phyloP scores from a whole-genome alignment of 1,140 invertebrate genomes.

The Heterodera carotae region DNA sequence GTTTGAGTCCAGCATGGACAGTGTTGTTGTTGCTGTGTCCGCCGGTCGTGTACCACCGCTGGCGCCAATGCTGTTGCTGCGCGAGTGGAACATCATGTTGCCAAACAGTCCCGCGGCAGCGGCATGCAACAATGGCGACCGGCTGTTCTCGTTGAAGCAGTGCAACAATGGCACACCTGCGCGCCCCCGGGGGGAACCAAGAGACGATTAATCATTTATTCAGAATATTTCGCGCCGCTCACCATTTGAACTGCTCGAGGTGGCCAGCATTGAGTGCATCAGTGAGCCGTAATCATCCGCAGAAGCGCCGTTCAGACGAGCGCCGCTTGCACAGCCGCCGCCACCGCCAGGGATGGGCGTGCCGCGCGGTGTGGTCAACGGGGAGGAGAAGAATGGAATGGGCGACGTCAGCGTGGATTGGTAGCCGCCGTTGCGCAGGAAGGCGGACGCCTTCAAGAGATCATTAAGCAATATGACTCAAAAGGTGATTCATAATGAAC shows the following conservation, averaged over 20 bases:
- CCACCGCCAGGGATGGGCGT: conserved; percentile 35
- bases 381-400: conserved; percentile 42
- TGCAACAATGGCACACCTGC: conserved; percentile 37
- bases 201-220: background rate
- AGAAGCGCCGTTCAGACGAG: background rate
- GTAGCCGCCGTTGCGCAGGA: conserved; percentile 37
- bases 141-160: conserved; percentile 45
- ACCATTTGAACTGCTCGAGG: conserved; percentile 22
- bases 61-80: conserved; percentile 13
- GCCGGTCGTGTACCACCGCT: background rate
- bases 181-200: conserved; percentile 11
- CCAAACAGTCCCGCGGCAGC: background rate
- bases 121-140: conserved; percentile 30
- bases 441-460: conserved; percentile 13
- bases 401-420: conserved; percentile 43
- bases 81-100: background rate
- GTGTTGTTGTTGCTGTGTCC: background rate
- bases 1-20: conserved; percentile 20
- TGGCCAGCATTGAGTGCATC: conserved; percentile 33
- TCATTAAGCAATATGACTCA: too few relatives aligned
- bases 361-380: conserved; percentile 38
- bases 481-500: too few relatives aligned
- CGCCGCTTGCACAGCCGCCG: too few relatives aligned
- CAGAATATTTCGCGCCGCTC: conserved; percentile 7
- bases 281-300: conserved; percentile 33